phyloP scores from a whole-genome alignment of 1,140 invertebrate genomes.

The Ridgeia piscesae region DNA sequence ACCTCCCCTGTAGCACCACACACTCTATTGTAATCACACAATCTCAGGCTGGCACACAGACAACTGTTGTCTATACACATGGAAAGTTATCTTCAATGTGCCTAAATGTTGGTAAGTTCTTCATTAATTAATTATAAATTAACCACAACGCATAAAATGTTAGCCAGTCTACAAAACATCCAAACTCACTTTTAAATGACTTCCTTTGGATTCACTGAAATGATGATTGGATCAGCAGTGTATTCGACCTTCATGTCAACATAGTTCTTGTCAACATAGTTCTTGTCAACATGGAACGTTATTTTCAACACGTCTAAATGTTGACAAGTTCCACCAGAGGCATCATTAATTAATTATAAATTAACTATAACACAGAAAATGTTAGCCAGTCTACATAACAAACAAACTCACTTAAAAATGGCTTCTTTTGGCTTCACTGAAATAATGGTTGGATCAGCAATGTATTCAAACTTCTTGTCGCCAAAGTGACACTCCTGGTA shows the following conservation, averaged over 20 bases:
- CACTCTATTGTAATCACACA: background rate
- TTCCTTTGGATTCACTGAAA: background rate
- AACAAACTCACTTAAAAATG: background rate
- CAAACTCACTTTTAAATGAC: background rate
- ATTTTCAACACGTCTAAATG: no score
- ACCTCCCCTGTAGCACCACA: background rate
- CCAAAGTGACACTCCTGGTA: background rate
- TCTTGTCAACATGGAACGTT: no score
- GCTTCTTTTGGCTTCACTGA: background rate
- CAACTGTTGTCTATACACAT: no score
- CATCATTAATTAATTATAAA: no score
- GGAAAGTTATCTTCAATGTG: no score
- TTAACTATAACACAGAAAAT: no score
- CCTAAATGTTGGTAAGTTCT: background rate
- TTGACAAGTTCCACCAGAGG: no score
- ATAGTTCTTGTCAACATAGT: no score
- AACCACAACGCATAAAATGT: no score
- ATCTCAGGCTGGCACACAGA: no score
- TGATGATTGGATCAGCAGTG: background rate
- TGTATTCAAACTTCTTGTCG: constrained; percentile 1
- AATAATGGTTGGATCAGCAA: background rate
- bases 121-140: background rate
- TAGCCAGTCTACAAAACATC: no score
- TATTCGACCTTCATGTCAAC: background rate
- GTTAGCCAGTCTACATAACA: no score